Evolutionary conservation across 2,113 vertebrate genomes (phyloP).

Genomic region (Mobula hypostoma): DNA sequence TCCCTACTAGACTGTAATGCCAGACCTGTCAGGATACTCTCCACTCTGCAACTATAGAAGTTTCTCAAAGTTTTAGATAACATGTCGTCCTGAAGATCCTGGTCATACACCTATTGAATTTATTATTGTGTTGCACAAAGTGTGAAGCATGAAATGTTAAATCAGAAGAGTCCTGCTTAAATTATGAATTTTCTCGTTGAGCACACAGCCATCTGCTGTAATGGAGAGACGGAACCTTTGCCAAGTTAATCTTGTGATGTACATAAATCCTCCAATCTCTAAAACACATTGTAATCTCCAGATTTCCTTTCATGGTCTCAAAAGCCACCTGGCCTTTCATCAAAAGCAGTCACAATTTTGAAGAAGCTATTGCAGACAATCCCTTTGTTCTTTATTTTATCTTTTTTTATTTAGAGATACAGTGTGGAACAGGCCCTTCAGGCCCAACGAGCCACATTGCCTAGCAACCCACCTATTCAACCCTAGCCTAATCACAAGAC

Average conservation of each 20-base stretch:
- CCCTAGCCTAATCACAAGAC: no score
- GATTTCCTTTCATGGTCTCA: neutral
- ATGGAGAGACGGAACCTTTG: neutral
- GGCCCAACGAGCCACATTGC: no score
- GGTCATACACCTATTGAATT: neutral
- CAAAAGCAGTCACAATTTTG: neutral
- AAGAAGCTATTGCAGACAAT: no score
- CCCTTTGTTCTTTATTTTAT: no score
- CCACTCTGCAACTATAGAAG: no score
- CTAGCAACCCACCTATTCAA: no score
- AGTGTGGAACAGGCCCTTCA: no score
- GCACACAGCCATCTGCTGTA: neutral
- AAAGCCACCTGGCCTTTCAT: neutral
- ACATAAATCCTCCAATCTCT: neutral
- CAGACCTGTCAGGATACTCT: no score
- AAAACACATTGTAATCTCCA: neutral
- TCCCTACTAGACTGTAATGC: no score
- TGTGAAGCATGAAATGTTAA: slow-evolving; percentile 19
- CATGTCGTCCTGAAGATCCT: neutral
- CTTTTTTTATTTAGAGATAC: no score
- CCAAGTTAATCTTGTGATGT: neutral
- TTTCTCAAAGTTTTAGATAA: no score
- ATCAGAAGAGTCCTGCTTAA: neutral
- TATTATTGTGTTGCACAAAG: neutral
- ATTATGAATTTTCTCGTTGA: slow-evolving; percentile 23